Conservation (phyloP, 1,140 invertebrate genomes). For the Drosophila jambulina region DNA sequence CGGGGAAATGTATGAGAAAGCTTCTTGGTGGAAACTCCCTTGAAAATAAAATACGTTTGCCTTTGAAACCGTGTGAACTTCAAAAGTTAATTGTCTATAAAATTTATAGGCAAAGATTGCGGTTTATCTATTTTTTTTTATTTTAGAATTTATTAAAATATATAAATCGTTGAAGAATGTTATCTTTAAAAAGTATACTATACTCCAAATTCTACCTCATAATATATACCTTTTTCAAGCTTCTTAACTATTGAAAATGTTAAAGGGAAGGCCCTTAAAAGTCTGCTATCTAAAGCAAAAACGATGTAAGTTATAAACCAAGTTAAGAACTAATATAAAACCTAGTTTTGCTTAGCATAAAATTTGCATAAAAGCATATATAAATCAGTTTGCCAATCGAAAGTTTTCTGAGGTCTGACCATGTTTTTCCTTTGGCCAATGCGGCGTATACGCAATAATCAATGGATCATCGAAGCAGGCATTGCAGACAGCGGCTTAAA, state of each 20-base stretch:
- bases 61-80: neutral
- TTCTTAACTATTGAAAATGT: too few species aligned
- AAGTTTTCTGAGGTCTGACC: neutral
- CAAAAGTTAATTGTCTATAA: neutral
- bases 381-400: neutral
- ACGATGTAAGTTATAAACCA: neutral
- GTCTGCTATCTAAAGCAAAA: neutral
- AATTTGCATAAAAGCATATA: neutral
- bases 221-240: neutral
- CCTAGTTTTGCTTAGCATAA: neutral
- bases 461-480: conserved; percentile 14
- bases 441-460: conserved; percentile 47
- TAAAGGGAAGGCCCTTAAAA: neutral
- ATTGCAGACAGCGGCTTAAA: neutral
- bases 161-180: neutral
- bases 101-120: neutral
- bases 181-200: too few species aligned
- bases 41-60: neutral
- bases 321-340: neutral
- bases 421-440: conserved; percentile 6
- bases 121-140: too few species aligned
- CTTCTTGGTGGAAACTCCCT: neutral
- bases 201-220: neutral
- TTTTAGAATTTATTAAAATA: neutral
- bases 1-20: neutral